These are phyloP conservation scores for Agonopterix arenella DNA, from an alignment of 2,888 invertebrate species.

Conservation along the genomic window DNA sequence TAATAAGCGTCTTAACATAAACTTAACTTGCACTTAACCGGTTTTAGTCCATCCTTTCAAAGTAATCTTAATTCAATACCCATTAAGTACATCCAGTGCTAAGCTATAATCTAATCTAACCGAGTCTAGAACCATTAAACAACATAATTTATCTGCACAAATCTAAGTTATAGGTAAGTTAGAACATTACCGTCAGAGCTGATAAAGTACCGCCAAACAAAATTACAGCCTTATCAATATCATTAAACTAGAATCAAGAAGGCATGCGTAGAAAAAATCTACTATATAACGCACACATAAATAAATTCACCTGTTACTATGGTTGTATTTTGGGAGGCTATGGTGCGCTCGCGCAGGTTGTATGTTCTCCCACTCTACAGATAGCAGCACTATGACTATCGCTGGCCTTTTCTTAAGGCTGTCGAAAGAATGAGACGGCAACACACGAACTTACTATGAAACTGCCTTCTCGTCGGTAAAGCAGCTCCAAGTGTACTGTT, in stretches of 20 bases:
- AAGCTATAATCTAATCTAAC: not conserved
- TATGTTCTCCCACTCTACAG: constrained; percentile 52
- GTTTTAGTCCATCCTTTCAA: too few species aligned
- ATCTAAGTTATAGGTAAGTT: constrained; percentile 15
- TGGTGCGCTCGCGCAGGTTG: constrained; percentile 63
- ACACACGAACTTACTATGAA: constrained; percentile 18
- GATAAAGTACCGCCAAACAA: constrained; percentile 52
- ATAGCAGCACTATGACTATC: constrained; percentile 28
- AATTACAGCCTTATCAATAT: constrained; percentile 62
- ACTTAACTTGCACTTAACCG: too few species aligned
- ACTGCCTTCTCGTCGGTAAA: constrained; percentile 50
- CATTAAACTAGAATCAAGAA: constrained; percentile 49
- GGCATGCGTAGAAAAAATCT: constrained; percentile 44
- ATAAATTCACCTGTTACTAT: constrained; percentile 67
- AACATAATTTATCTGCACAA: constrained; percentile 12
- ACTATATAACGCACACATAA: constrained; percentile 48
- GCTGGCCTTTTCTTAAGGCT: constrained; percentile 30
- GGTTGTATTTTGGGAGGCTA: constrained; percentile 58
- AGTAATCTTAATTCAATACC: too few species aligned
- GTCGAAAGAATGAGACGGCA: constrained; percentile 33
- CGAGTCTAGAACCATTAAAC: not conserved
- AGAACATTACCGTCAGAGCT: constrained; percentile 32
- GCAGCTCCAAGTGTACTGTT: constrained; percentile 41
- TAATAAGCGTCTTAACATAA: too few species aligned
- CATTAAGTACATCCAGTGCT: too few species aligned